Evolutionary conservation across 1,140 invertebrate species (phyloP), one percentile per base, ranked within the genome.

Genomic region (Ganaspis sp.): DNA sequence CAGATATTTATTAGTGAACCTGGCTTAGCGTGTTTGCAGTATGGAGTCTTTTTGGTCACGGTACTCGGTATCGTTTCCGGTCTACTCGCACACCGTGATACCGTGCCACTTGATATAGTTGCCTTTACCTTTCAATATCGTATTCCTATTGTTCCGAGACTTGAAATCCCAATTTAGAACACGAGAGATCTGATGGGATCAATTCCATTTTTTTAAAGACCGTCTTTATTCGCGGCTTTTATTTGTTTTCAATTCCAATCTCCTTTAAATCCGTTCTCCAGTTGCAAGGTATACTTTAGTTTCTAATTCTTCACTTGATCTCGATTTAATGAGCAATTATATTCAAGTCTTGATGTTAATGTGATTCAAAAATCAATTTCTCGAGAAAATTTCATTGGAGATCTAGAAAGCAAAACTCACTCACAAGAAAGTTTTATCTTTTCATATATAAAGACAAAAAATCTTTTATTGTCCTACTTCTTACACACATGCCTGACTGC

Each of bases 51-150:
- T 88, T 85, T 85, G 83, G 84, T 86, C 86, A 85, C 86, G 87
- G 82, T 88, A 78, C 74, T 83, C 81, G 84, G 80, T 80, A 81
- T 78, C 85, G 77, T 78, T 89, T 89, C 89, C 89, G 87, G 81
- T 83, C 82, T 82, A 83, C 79, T 86, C 82, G 82, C 79, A 78
- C 78, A 88, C 87, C 86, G 87, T 90, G 86, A 90, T 86, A 84
- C 81, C 81, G 80, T 45, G n/a, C 78, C 83, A 76, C 83, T 78
- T 83, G 42, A 69, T 81, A 80, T 79, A 83, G 81, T 86, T 85
- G 74, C 80, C 45, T 69, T 73, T 81, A 74, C 70, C 49, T 76
- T 76, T 72, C 74, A 23, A 42, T 64, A 71, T 75, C 54, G 70
- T 42, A 73, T 75, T 12, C 23, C 69, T 69, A 80, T 80, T 80